phyloP scores from a whole-genome alignment of 2,888 invertebrate genomes.

The Kryphioiulus occultus region DNA sequence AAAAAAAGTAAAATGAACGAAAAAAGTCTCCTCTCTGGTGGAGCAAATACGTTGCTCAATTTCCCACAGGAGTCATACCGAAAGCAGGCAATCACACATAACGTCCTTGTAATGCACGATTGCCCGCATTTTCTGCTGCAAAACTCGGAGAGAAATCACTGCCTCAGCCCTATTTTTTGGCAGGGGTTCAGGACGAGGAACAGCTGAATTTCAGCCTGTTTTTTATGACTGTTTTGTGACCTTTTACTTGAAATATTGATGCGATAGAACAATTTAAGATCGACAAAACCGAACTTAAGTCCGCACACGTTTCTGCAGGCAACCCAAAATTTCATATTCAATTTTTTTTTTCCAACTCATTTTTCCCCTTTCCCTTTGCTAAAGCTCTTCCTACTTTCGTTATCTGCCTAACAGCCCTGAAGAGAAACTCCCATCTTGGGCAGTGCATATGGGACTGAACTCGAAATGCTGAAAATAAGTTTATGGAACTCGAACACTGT shows the following conservation, averaged over 20 bases:
- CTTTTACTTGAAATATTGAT: slow-evolving; percentile 31
- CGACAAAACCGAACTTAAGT: neutral
- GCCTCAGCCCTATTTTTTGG: slow-evolving; percentile 17
- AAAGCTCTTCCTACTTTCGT: neutral
- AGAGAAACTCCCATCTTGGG: neutral
- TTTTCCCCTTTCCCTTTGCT: neutral
- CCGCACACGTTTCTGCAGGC: neutral
- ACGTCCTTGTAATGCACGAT: slow-evolving; percentile 5
- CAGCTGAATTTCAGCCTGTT: neutral
- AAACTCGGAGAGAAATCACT: neutral
- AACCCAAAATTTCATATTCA: slow-evolving; percentile 1
- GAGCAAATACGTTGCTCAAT: slow-evolving; percentile 18
- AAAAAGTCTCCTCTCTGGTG: neutral
- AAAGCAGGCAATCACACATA: slow-evolving; percentile 30
- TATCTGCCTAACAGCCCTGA: neutral
- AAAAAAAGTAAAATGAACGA: neutral
- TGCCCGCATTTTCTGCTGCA: neutral
- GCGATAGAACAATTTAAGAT: slow-evolving; percentile 30
- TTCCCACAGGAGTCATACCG: slow-evolving; percentile 8
- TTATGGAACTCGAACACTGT: neutral
- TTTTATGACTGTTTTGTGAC: slow-evolving; percentile 26
- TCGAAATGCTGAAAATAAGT: neutral
- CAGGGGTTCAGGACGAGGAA: neutral
- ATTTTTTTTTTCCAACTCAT: neutral
- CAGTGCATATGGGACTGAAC: neutral